Base-by-base conservation (phyloP, 2,888 invertebrate species). In the Amphipyra berbera region DNA sequence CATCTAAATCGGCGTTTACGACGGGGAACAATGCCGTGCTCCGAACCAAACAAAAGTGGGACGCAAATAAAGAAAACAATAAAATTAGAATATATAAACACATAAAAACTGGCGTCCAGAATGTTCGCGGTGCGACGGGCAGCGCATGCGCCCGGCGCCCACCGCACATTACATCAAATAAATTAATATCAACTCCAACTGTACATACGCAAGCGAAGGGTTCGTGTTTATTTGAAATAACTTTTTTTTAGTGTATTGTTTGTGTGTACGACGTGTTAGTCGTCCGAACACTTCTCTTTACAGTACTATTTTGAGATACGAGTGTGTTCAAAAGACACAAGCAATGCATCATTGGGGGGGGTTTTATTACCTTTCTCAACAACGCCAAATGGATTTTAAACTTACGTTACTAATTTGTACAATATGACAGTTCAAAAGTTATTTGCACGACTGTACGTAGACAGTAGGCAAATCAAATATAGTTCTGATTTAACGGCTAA, bases 1-100 rank as follows among this genome's bases (percentile, higher is more conserved):
- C 91, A 93, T 94, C 94, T 92, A 93, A 94, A 94, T 93, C 92
- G 93, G 88, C 94, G 91, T 95, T 94, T 95, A 94, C 93, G 94
- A 93, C 86, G 86, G 84, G 86, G 90, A 94, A 95, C 94, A 94
- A 95, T 94, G 94, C 93, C 90, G 90, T 87, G 90, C 90, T 85
- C 89, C 87, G 93, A 89, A 91, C 93, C 92, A 89, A 92, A 94
- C 94, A 93, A 94, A 95, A 95, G 95, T 95, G 94, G 94, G 90
- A 92, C 95, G 94, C 94, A 92, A 95, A 95, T 94, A 94, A 95
- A 93, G 94, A 94, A 94, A 93, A 95, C 95, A 95, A 95, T 95
- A 94, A 94, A 95, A 95, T 94, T 94, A 93, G 94, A 95, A 94
- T 95, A 94, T 90, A 93, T 93, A 94, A 93, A 94, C 94, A 93